Base-by-base conservation (phyloP, 2,113 vertebrate genomes). In the Brienomyrus longianalis region DNA sequence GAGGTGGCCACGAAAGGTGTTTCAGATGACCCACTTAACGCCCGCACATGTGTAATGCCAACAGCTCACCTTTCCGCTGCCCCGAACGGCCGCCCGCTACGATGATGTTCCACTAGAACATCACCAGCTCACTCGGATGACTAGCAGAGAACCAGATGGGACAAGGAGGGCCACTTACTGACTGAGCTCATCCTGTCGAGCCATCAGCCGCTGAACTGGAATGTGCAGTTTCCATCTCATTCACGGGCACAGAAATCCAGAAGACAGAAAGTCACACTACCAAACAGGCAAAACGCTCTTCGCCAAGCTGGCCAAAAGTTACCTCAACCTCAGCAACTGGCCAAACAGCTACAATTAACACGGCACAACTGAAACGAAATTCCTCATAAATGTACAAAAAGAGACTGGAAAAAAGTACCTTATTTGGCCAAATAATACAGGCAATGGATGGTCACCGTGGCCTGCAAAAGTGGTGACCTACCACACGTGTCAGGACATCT, bases 31-130 rank as follows among this genome's bases (percentile, higher is more conserved):
- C 35, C 35, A 19, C 74, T 43, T 43, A 80, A 39, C 35, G 3
- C 15, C 74, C 35, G 35, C 74, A 43, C 17, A 80, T 3, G 35
- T 80, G 35, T 43, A 80, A 43, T 17, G 70, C 31, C 35, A 5
- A 77, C 35, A 43, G 74, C 74, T 80, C 74, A 94, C 95, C 94
- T 95, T 94, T 95, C 96, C 95, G 94, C 94, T 90, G 94, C 93
- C 95, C 96, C 94, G 95, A 96, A 95, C 95, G 90, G 89, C 91
- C 92, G 93, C 94, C 90, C 88, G 77, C 91, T 62, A 23, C 90
- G 90, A 90, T 74, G 88, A 92, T 91, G 92, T 93, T 89, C 90
- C 66, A 51, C 90, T 91, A 94, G 93, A 93, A 94, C 91, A 91
- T 91, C 92, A 95, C 94, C 94, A 92, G 95, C 94, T 93, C 92